Percentiles rank a stretch among this genome's conserved stretches.
Conservation (phyloP, 1,140 invertebrate genomes). For the Heliconius himera region DNA sequence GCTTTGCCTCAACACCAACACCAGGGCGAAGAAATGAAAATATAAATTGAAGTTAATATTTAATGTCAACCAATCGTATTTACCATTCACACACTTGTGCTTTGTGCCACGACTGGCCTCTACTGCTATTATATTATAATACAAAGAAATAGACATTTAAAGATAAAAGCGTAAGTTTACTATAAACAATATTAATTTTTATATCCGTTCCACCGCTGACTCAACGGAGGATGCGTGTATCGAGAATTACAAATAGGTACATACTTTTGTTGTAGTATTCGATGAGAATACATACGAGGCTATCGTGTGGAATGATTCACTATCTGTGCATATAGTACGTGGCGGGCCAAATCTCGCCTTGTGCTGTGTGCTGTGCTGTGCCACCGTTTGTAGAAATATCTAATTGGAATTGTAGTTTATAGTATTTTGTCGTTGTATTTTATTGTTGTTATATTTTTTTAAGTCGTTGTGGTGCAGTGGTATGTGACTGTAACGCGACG, state of each 20-base stretch:
- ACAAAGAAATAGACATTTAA: background rate
- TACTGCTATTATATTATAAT: background rate
- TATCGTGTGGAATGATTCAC: slow-evolving; percentile 47
- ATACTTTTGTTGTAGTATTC: slow-evolving; percentile 49
- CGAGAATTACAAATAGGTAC: slow-evolving; percentile 44
- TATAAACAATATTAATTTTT: slow-evolving; percentile 13
- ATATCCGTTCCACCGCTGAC: slow-evolving; percentile 18
- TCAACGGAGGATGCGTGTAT: slow-evolving; percentile 31
- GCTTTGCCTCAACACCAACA: too few relatives aligned
- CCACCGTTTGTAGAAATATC: slow-evolving; percentile 16
- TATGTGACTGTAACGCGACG: too few relatives aligned
- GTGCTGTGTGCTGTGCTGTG: slow-evolving; percentile 9
- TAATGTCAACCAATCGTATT: too few relatives aligned
- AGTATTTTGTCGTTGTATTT: background rate
- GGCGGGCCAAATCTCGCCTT: slow-evolving; percentile 35
- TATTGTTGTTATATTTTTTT: background rate
- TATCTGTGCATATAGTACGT: slow-evolving; percentile 41
- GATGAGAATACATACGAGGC: slow-evolving; percentile 41
- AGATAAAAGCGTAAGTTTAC: background rate
- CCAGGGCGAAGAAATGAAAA: too few relatives aligned
- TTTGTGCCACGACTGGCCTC: too few relatives aligned
- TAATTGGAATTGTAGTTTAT: background rate
- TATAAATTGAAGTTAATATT: too few relatives aligned
- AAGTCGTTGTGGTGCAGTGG: background rate
- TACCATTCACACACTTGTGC: too few relatives aligned